Conservation (phyloP, 2,113 vertebrate genomes). For the Ploceus nigricollis region DNA sequence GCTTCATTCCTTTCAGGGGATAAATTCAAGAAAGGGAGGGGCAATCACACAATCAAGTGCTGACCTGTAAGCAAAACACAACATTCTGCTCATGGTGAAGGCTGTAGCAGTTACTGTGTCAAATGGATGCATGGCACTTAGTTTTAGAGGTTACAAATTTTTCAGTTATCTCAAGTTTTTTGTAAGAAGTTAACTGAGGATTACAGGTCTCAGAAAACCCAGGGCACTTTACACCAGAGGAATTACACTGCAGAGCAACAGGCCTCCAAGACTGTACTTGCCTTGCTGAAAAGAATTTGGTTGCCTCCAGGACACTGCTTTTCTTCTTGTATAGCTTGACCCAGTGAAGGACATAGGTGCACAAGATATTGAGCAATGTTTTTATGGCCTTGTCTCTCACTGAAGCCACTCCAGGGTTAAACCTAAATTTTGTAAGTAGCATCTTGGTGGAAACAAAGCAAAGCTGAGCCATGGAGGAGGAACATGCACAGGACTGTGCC, state of each 20-base stretch:
- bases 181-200: not conserved
- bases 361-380: not conserved
- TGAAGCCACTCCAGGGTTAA: not conserved
- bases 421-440: not conserved
- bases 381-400: not conserved
- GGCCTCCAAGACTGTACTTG: not conserved
- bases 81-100: not conserved
- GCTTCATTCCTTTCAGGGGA: not conserved
- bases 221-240: not conserved
- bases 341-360: not conserved
- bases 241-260: not conserved
- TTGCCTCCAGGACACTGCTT: not conserved
- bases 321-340: not conserved
- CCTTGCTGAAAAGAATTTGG: not conserved
- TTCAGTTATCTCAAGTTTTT: not conserved
- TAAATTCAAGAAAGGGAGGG: not conserved
- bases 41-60: not conserved
- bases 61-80: not conserved
- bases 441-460: not conserved
- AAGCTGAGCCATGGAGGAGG: not conserved
- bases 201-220: not conserved
- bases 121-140: not conserved
- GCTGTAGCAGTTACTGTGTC: not conserved
- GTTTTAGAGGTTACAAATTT: not conserved
- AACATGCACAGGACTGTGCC: rapidly evolving